Percentiles rank a stretch among this genome's conserved stretches.
phyloP scores from a whole-genome alignment of 1,140 invertebrate genomes.

The Conus ventricosus region DNA sequence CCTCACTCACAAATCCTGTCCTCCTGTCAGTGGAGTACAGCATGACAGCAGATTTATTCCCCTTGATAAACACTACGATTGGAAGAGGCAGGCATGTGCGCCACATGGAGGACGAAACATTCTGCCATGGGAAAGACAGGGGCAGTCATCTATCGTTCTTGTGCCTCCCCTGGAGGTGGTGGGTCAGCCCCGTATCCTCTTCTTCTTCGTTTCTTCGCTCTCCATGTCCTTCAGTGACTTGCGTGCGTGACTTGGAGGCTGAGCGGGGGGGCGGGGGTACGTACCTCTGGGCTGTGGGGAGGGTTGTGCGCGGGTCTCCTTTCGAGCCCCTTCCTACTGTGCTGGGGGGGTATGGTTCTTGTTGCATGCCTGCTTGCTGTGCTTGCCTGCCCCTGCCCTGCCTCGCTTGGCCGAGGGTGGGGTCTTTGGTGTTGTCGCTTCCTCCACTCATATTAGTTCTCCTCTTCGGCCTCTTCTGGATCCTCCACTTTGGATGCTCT shows the following conservation, averaged over 20 bases:
- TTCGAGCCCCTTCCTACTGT: background rate
- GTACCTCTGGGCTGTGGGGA: background rate
- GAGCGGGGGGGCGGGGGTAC: constrained; percentile 2
- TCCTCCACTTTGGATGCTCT: background rate
- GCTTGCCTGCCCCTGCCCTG: background rate
- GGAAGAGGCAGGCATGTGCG: no score
- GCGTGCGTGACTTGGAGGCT: background rate
- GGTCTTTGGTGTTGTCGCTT: background rate
- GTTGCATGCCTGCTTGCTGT: no score
- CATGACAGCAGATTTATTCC: no score
- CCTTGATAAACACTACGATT: no score
- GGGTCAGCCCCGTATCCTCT: background rate
- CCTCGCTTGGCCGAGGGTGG: no score
- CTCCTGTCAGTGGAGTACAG: no score
- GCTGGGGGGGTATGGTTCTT: no score
- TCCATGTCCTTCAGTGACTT: background rate
- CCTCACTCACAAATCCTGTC: no score
- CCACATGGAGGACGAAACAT: no score
- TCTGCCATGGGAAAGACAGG: no score
- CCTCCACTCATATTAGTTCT: background rate
- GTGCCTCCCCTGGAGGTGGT: background rate
- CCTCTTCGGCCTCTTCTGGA: background rate
- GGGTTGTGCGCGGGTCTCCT: no score
- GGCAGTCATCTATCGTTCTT: background rate
- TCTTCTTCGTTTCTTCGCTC: constrained; percentile 5